phyloP scores from a whole-genome alignment of 2,113 vertebrate genomes.

The Arvicanthis niloticus region DNA sequence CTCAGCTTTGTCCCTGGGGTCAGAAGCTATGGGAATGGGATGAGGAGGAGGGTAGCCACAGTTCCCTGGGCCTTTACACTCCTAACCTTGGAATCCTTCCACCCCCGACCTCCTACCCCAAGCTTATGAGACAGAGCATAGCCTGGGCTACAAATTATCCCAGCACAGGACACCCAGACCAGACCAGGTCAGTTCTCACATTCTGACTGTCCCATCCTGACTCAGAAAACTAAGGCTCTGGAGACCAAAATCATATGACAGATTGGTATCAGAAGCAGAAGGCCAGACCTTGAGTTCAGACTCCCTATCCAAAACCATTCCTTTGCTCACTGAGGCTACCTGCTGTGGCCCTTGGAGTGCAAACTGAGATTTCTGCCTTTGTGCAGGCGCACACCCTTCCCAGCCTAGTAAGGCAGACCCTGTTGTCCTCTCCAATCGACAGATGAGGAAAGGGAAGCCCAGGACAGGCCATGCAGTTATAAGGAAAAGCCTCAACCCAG shows the following conservation, averaged over 20 bases:
- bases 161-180: not conserved
- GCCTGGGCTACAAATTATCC: not conserved
- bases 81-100: not conserved
- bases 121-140: not conserved
- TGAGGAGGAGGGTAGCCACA: conserved; percentile 7
- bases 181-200: not conserved
- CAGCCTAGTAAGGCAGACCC: not conserved
- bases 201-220: conserved; percentile 29
- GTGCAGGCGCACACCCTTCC: not conserved
- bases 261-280: not conserved
- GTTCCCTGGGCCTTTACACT: conserved; percentile 14
- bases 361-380: not conserved
- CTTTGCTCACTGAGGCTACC: not conserved
- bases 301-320: not conserved
- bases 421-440: not conserved
- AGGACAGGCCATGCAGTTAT: not conserved
- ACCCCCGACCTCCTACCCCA: not conserved
- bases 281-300: not conserved
- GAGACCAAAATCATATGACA: not conserved
- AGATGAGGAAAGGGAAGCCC: conserved; percentile 23
- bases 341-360: not conserved
- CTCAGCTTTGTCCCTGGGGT: conserved; percentile 72
- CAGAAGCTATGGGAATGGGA: conserved; percentile 81
- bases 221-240: conserved; percentile 39
- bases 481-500: not conserved